A percentile compares a stretch with the other conserved stretches of the same genome.
These are phyloP conservation scores for Pseudomyrmex gracilis DNA, from an alignment of 1,140 invertebrate species.

Conservation along the genomic window DNA sequence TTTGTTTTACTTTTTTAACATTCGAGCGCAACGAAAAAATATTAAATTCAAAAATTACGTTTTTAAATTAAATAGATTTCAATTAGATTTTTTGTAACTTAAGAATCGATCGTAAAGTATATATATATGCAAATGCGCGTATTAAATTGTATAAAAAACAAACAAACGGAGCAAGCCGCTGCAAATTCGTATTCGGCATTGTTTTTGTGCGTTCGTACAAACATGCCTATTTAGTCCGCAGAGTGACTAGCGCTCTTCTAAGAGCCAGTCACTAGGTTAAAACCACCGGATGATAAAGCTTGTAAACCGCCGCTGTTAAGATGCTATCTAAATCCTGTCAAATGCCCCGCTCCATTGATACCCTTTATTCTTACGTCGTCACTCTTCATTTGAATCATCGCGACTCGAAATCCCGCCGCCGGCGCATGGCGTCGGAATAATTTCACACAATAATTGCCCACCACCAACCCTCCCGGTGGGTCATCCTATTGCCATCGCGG, in stretches of 20 bases:
- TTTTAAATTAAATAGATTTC: not conserved
- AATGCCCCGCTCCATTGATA: conserved; percentile 79
- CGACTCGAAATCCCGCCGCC: conserved; percentile 45
- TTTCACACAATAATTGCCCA: conserved; percentile 68
- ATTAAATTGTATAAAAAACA: conserved; percentile 1
- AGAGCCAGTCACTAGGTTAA: conserved; percentile 65
- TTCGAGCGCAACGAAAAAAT: not conserved
- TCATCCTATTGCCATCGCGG: too few relatives aligned
- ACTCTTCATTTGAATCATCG: conserved; percentile 70
- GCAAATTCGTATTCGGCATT: conserved; percentile 24
- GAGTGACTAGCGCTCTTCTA: conserved; percentile 72
- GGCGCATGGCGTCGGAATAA: conserved; percentile 62
- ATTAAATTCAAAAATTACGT: not conserved
- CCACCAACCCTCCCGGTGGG: conserved; percentile 22
- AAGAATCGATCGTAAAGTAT: not conserved
- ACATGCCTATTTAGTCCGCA: conserved; percentile 51
- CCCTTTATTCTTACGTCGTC: conserved; percentile 81
- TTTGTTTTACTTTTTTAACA: not conserved
- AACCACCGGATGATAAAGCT: conserved; percentile 73
- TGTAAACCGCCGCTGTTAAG: conserved; percentile 81
- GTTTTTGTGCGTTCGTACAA: conserved; percentile 48
- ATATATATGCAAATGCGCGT: not conserved
- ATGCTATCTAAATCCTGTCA: conserved; percentile 83
- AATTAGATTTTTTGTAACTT: not conserved
- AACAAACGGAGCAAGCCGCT: not conserved